Conservation (phyloP, 2,113 vertebrate genomes). For the Melanerpes aurifrons region DNA sequence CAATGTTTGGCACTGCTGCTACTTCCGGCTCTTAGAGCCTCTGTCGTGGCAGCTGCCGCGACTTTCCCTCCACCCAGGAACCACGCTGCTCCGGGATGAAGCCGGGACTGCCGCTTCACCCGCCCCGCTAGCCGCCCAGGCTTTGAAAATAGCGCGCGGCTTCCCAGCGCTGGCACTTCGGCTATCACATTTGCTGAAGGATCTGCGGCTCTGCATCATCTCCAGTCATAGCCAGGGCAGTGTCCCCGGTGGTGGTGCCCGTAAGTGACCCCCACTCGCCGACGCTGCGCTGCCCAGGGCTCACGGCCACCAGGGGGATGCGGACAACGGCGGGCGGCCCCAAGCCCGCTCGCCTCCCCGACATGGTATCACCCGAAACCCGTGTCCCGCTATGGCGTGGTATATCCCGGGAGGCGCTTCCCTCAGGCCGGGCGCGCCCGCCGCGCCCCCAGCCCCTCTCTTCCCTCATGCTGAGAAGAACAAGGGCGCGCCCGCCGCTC, state of each 20-base stretch:
- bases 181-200: background rate
- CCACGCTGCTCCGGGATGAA: background rate
- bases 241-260: background rate
- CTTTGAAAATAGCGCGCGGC: background rate
- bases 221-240: no score
- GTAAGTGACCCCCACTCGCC: background rate
- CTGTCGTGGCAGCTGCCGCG: background rate
- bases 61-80: background rate
- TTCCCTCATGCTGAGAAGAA: background rate
- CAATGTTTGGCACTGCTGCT: no score
- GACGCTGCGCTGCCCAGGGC: background rate
- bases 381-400: background rate
- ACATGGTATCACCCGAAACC: slow-evolving; percentile 48
- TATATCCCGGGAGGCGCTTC: slow-evolving; percentile 51
- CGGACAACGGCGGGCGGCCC: no score
- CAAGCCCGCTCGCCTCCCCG: background rate
- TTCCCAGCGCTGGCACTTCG: background rate
- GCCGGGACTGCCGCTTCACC: background rate
- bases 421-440: background rate
- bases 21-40: background rate
- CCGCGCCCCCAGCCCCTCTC: background rate
- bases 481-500: slow-evolving; percentile 20
- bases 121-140: background rate
- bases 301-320: background rate
- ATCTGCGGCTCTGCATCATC: background rate